These are phyloP conservation scores for Coreius guichenoti DNA, from an alignment of 2,797 vertebrate genomes.

Conservation along the genomic window DNA sequence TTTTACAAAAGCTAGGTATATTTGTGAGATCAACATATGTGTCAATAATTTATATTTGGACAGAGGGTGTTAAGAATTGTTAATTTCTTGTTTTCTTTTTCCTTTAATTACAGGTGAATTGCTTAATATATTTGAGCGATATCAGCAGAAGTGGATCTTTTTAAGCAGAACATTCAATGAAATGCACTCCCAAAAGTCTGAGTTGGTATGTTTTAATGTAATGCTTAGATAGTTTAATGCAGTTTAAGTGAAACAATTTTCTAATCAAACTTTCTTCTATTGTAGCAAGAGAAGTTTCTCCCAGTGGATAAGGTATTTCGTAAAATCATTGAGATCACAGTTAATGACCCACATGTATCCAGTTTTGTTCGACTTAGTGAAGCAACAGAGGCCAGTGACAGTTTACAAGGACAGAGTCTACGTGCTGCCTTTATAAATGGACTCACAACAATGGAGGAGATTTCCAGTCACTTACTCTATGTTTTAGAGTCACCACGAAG, in stretches of 20 bases:
- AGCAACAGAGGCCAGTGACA: slow-evolving; percentile 52
- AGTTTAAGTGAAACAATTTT: not conserved
- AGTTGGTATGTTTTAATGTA: slow-evolving; percentile 76
- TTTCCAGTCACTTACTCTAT: slow-evolving; percentile 73
- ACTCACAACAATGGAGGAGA: slow-evolving; percentile 77
- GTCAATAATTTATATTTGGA: not conserved
- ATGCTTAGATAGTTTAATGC: slow-evolving; percentile 3
- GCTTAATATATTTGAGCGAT: slow-evolving; percentile 79
- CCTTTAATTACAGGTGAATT: slow-evolving; percentile 70
- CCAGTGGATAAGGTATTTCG: slow-evolving; percentile 78
- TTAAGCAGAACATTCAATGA: slow-evolving; percentile 80
- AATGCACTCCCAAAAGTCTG: slow-evolving; percentile 64
- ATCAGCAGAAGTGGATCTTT: slow-evolving; percentile 84
- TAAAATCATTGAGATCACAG: slow-evolving; percentile 73
- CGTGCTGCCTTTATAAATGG: slow-evolving; percentile 70
- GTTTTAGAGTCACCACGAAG: slow-evolving; percentile 71
- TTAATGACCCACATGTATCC: slow-evolving; percentile 74
- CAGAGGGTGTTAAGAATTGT: not conserved
- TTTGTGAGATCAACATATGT: not conserved
- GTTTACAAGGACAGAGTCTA: slow-evolving; percentile 70
- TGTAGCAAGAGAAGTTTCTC: slow-evolving; percentile 71
- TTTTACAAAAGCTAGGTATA: slow-evolving; percentile 79
- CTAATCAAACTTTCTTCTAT: slow-evolving; percentile 29
- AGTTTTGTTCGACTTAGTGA: slow-evolving; percentile 69
- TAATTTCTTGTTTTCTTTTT: slow-evolving; percentile 22